Evolutionary conservation across 2,888 invertebrate species (phyloP).

Genomic region (Stenchaetothrips biformis): DNA sequence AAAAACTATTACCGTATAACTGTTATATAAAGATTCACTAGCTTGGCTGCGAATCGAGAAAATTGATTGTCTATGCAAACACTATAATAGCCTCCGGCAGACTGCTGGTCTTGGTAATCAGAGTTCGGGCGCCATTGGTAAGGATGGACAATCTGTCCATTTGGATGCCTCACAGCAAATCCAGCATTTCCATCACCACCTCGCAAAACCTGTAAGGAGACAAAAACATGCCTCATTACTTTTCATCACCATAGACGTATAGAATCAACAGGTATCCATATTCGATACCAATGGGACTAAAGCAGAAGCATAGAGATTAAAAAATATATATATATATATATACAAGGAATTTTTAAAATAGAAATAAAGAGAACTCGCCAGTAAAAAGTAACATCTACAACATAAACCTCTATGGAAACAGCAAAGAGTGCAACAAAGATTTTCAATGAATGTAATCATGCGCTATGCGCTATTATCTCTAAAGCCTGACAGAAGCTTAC

Average conservation of each 20-base stretch:
- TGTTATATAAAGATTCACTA: slow-evolving; percentile 84
- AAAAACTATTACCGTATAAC: slow-evolving; percentile 59
- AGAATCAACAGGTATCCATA: too few relatives aligned
- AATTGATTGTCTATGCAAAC: slow-evolving; percentile 92
- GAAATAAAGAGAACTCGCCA: neutral
- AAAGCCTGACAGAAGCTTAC: too few relatives aligned
- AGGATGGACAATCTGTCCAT: slow-evolving; percentile 77
- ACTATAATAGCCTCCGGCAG: slow-evolving; percentile 79
- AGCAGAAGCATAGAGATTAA: neutral
- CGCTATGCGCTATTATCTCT: too few relatives aligned
- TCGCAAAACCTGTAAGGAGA: slow-evolving; percentile 65
- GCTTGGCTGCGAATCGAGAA: slow-evolving; percentile 81
- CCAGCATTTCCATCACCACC: slow-evolving; percentile 94
- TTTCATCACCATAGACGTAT: too few relatives aligned
- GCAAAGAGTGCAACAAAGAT: too few relatives aligned
- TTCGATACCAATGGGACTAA: too few relatives aligned
- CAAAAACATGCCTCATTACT: slow-evolving; percentile 28
- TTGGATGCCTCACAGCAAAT: slow-evolving; percentile 81
- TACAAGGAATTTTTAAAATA: neutral
- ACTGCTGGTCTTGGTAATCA: slow-evolving; percentile 80
- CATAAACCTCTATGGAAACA: neutral
- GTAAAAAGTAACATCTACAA: neutral
- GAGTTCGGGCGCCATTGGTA: slow-evolving; percentile 87
- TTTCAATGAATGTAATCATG: too few relatives aligned
- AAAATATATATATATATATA: too few relatives aligned